Evolutionary conservation across 2,797 vertebrate species (phyloP), one percentile per base, ranked within the genome.

Genomic region (Morus bassanus): DNA sequence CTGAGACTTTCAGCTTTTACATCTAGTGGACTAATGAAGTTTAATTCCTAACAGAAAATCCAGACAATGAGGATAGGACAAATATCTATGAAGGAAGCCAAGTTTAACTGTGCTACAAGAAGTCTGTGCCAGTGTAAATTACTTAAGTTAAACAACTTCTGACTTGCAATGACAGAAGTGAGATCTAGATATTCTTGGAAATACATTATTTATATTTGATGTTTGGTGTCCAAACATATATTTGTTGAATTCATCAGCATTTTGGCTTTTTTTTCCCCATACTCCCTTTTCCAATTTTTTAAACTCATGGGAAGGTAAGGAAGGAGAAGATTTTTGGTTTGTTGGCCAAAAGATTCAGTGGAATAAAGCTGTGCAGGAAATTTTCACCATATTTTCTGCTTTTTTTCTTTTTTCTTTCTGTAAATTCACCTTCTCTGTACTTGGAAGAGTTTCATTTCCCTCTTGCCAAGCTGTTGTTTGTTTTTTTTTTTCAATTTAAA

Each of bases 1-100:
- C 18, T 19, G 33, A 84, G 27, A 72, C 13, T 61, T 93, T 21
- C 19, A 59, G 22, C 28, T 93, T 70, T 70, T 68, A 69, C 21
- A 39, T 50, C 18, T 56, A 56, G 7, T 0, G 0, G 18, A 41
- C 28, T 77, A 48, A 51, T 48, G 10, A 41, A 48, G 11, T n/a
- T 59, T 65, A 15, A 18, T 33, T 69, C 37, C 37, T 65, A 87
- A 56, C 14, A 50, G 51, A 90, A 87, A 70, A 75, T 41, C 45
- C 41, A 41, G 83, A 43, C 31, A 64, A 31, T 22, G 17, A 73
- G 31, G 15, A 31, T 19, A 69, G 64, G 21, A 54, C 10, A 76
- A 54, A 22, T 67, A 51, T 17, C 25, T 72, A 9, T 0, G 1
- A 86, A 54, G 59, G 41, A 67, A 56, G 9, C 7, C 31, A 84